Evolutionary conservation across 2,888 invertebrate species (phyloP).

Genomic region (Ennomos quercinarius): DNA sequence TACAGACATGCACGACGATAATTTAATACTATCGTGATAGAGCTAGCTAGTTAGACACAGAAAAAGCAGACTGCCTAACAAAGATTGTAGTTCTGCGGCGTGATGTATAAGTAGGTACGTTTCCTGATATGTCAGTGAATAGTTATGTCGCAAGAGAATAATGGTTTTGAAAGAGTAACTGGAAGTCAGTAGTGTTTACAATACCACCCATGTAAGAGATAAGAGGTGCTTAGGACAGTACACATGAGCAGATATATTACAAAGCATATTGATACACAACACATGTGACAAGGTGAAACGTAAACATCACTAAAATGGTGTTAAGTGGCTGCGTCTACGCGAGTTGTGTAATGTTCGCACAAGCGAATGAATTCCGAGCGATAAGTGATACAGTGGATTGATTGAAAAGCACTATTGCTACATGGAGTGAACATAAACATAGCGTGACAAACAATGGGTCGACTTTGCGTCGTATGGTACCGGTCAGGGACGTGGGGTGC

Average conservation of each 20-base stretch:
- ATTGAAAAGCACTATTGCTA: conserved; percentile 43
- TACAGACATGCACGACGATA: conserved; percentile 81
- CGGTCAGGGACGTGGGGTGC: conserved; percentile 52
- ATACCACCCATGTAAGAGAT: conserved; percentile 33
- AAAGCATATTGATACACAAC: conserved; percentile 50
- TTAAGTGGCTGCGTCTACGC: conserved; percentile 44
- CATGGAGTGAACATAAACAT: conserved; percentile 54
- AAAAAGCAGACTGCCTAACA: conserved; percentile 59
- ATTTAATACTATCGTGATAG: conserved; percentile 61
- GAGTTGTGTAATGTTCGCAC: conserved; percentile 33
- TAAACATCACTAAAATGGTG: conserved; percentile 49
- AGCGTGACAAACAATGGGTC: conserved; percentile 76
- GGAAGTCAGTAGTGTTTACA: conserved; percentile 28
- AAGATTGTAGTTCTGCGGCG: conserved; percentile 34
- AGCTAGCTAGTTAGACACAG: conserved; percentile 68
- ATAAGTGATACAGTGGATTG: conserved; percentile 50
- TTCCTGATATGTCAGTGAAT: conserved; percentile 14
- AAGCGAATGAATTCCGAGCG: conserved; percentile 50
- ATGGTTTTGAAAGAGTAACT: conserved; percentile 25
- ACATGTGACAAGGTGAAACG: conserved; percentile 46
- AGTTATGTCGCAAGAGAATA: conserved; percentile 9
- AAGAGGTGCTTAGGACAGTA: conserved; percentile 33
- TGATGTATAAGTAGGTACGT: conserved; percentile 4
- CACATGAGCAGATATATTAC: conserved; percentile 46
- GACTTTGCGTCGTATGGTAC: conserved; percentile 74